Conservation (phyloP, 2,797 vertebrate species). For the Ataeniobius toweri region DNA sequence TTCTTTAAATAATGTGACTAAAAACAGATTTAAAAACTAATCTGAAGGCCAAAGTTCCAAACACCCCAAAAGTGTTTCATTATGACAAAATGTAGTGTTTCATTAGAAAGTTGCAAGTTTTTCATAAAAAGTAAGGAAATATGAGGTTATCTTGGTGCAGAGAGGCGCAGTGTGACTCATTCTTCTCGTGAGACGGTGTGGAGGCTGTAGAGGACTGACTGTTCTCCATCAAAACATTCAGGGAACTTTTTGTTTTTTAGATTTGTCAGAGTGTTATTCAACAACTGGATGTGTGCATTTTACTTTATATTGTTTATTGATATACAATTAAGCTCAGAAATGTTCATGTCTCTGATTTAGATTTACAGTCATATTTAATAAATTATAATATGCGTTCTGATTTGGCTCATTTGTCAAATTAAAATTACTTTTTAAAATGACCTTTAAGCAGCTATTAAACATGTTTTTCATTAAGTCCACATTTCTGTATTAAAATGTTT, state of each 20-base stretch:
- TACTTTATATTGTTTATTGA: background rate
- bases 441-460: background rate
- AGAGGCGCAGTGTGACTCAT: conserved; percentile 5
- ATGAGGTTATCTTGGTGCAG: background rate
- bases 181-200: background rate
- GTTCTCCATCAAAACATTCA: background rate
- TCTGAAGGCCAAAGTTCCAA: background rate
- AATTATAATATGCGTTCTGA: too few species aligned
- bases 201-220: background rate
- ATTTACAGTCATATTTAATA: background rate
- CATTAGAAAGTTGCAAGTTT: background rate
- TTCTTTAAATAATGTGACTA: background rate
- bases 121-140: background rate
- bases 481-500: too few species aligned
- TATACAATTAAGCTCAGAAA: background rate
- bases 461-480: background rate
- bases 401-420: background rate
- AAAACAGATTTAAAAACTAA: background rate
- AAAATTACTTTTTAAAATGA: background rate
- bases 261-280: background rate
- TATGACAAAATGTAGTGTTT: background rate
- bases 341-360: background rate
- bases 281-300: background rate
- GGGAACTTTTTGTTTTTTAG: background rate
- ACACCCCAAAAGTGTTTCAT: background rate